Evolutionary conservation across 2,888 invertebrate species (phyloP).

Genomic region (Gisinianus flammeolus): DNA sequence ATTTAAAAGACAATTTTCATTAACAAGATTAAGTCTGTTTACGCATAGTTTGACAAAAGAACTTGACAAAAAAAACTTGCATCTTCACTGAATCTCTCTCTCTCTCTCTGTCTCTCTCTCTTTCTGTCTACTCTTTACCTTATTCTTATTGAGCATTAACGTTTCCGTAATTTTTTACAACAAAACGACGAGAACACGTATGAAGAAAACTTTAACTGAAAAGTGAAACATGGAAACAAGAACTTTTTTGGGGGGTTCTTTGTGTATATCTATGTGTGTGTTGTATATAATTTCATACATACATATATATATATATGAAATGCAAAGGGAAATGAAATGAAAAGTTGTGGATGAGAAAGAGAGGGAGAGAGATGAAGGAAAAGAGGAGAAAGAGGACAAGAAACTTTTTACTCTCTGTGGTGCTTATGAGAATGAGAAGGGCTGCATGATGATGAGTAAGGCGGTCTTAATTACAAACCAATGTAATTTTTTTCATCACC

Average conservation of each 20-base stretch:
- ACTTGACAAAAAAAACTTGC: conserved; percentile 21
- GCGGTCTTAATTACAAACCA: conserved; percentile 55
- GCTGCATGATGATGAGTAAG: conserved; percentile 22
- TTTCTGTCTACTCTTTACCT: not conserved
- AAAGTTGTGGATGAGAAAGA: conserved; percentile 13
- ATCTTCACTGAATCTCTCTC: not conserved
- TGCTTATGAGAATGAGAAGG: conserved; percentile 10
- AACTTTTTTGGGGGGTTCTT: not conserved
- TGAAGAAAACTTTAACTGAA: not conserved
- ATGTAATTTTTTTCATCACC: conserved; percentile 49
- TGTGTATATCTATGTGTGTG: not conserved
- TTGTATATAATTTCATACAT: not conserved
- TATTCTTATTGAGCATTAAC: no score
- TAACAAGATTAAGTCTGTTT: conserved; percentile 46
- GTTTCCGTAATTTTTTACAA: not conserved
- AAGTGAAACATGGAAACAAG: not conserved
- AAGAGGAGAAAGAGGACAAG: conserved; percentile 20
- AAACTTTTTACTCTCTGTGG: conserved; percentile 33
- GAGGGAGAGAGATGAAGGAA: not conserved
- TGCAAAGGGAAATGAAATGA: not conserved
- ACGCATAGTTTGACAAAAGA: not conserved
- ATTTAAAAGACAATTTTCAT: conserved; percentile 49
- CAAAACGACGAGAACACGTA: no score
- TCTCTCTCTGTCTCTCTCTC: not conserved
- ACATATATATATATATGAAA: not conserved